These are phyloP conservation scores for Prionace glauca DNA, from an alignment of 2,797 vertebrate species.

Conservation along the genomic window DNA sequence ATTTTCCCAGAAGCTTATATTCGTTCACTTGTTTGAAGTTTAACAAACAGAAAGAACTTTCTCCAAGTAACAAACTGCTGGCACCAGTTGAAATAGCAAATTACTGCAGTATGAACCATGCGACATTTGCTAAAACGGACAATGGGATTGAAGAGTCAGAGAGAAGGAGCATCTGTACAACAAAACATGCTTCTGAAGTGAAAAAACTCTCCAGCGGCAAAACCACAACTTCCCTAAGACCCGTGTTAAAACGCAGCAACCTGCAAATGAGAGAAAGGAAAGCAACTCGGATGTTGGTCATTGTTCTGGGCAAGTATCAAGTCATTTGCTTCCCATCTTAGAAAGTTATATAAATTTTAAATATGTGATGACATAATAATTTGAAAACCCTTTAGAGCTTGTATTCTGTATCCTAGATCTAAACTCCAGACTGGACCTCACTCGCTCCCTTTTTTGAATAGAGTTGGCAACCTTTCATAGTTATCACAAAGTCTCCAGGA, in stretches of 20 bases:
- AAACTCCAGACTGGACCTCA: background rate
- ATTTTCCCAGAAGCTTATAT: constrained; percentile 15
- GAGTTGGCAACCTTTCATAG: background rate
- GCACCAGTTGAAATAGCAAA: constrained; percentile 64
- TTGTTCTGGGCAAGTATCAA: constrained; percentile 80
- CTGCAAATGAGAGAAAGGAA: constrained; percentile 83
- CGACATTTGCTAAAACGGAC: constrained; percentile 61
- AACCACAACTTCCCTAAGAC: constrained; percentile 64
- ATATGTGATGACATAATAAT: background rate
- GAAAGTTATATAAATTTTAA: background rate
- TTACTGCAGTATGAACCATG: constrained; percentile 80
- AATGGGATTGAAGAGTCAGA: constrained; percentile 41
- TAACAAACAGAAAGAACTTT: constrained; percentile 58
- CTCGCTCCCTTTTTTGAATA: background rate
- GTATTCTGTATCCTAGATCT: background rate
- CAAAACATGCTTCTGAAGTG: constrained; percentile 59
- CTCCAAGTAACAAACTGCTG: constrained; percentile 59
- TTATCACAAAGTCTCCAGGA: background rate
- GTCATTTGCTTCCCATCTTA: background rate
- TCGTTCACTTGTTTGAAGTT: constrained; percentile 57
- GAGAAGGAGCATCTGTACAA: background rate
- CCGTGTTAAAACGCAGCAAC: constrained; percentile 58
- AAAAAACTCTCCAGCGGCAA: constrained; percentile 71
- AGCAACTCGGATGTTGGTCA: constrained; percentile 86
- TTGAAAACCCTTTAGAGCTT: background rate